phyloP scores from a whole-genome alignment of 2,797 vertebrate genomes.

The Myoxocephalus aenaeus region DNA sequence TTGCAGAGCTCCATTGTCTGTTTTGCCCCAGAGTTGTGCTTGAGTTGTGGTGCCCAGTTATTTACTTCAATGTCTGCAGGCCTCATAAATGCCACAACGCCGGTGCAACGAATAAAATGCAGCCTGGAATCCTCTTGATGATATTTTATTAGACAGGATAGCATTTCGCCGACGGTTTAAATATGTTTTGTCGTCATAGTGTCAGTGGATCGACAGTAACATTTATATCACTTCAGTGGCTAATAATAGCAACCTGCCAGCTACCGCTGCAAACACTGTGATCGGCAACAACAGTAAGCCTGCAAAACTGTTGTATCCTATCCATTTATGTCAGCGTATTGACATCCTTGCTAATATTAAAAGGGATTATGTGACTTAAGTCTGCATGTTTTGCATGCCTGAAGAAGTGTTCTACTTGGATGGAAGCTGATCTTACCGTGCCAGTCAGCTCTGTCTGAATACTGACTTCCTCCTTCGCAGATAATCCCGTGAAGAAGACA shows the following conservation, averaged over 20 bases:
- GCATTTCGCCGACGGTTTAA: constrained; percentile 43
- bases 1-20: constrained; percentile 57
- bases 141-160: constrained; percentile 44
- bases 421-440: constrained; percentile 69
- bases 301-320: constrained; percentile 35
- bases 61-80: constrained; percentile 66
- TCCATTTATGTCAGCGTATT: constrained; percentile 71
- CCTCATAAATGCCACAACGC: constrained; percentile 46
- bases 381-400: constrained; percentile 78
- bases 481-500: constrained; percentile 79
- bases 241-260: constrained; percentile 65
- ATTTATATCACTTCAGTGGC: constrained; percentile 43
- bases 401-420: constrained; percentile 84
- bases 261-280: constrained; percentile 38
- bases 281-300: constrained; percentile 62
- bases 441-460: constrained; percentile 77
- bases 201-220: constrained; percentile 36
- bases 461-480: constrained; percentile 75
- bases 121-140: constrained; percentile 30
- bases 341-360: constrained; percentile 76
- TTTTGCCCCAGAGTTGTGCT: constrained; percentile 67
- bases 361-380: constrained; percentile 82
- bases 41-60: constrained; percentile 60
- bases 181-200: constrained; percentile 47
- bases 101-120: constrained; percentile 40